Conservation (phyloP, 2,113 vertebrate species). For the Montifringilla adamsi region DNA sequence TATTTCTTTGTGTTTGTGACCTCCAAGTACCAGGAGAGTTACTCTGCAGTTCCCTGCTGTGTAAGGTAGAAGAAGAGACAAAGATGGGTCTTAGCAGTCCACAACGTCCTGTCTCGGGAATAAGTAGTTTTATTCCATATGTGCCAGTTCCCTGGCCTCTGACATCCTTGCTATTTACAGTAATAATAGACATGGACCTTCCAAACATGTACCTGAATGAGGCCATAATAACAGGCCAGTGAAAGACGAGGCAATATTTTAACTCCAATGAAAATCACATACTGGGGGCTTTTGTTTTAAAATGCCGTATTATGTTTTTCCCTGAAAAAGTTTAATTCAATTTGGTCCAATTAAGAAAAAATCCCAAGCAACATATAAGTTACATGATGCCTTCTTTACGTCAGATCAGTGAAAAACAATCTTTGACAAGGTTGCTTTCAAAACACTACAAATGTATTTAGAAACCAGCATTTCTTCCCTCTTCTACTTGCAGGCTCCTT, state of each 20-base stretch:
- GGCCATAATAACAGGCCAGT: background rate
- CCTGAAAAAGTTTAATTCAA: background rate
- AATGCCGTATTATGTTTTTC: background rate
- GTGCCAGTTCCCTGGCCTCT: background rate
- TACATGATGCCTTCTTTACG: background rate
- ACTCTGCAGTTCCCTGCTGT: background rate
- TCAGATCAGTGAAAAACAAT: background rate
- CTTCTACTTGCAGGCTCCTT: background rate
- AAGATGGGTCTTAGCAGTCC: background rate
- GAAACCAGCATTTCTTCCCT: background rate
- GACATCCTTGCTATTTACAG: background rate
- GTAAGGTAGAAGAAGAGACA: background rate
- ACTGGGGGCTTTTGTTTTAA: background rate
- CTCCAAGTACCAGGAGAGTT: background rate
- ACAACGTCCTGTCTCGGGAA: background rate
- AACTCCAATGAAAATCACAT: background rate
- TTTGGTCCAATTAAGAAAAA: constrained; percentile 2
- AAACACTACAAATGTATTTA: background rate
- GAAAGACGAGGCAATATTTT: background rate
- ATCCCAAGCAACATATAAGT: background rate
- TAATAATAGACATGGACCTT: fast-evolving
- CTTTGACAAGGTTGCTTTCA: background rate
- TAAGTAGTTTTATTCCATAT: background rate
- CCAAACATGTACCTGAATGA: background rate
- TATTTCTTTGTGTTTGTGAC: background rate